Percentiles rank a stretch among this genome's conserved stretches.
phyloP scores from a whole-genome alignment of 2,113 vertebrate species.

The Solenodon paradoxus region DNA sequence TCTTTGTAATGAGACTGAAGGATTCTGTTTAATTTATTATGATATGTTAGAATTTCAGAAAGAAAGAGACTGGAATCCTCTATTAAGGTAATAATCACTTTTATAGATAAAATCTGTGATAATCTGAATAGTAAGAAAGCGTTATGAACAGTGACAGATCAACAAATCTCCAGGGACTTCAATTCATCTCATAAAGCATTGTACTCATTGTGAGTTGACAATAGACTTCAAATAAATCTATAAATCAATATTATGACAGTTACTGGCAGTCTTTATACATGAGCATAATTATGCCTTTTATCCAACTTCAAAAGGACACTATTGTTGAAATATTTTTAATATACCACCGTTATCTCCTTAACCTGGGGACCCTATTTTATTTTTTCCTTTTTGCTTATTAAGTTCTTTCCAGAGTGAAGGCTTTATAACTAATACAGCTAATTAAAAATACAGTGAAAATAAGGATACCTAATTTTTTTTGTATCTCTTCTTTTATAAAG shows the following conservation, averaged over 20 bases:
- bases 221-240: slow-evolving; percentile 17
- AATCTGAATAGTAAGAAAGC: not conserved
- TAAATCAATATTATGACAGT: slow-evolving; percentile 1
- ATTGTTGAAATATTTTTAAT: not conserved
- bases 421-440: not conserved
- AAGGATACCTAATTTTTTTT: no score
- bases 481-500: not conserved
- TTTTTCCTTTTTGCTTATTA: slow-evolving; percentile 9
- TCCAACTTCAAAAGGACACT: not conserved
- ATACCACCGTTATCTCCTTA: not conserved
- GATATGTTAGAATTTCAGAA: not conserved
- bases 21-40: not conserved
- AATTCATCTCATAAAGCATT: not conserved
- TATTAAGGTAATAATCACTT: not conserved
- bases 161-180: not conserved
- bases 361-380: not conserved
- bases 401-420: not conserved
- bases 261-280: not conserved
- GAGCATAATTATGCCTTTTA: not conserved
- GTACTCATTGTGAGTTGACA: not conserved
- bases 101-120: not conserved
- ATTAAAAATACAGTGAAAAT: not conserved
- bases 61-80: not conserved
- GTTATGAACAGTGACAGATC: not conserved
- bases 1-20: not conserved